Evolutionary conservation across 1,140 invertebrate genomes (phyloP).

Genomic region (Scaptomyza graminum): DNA sequence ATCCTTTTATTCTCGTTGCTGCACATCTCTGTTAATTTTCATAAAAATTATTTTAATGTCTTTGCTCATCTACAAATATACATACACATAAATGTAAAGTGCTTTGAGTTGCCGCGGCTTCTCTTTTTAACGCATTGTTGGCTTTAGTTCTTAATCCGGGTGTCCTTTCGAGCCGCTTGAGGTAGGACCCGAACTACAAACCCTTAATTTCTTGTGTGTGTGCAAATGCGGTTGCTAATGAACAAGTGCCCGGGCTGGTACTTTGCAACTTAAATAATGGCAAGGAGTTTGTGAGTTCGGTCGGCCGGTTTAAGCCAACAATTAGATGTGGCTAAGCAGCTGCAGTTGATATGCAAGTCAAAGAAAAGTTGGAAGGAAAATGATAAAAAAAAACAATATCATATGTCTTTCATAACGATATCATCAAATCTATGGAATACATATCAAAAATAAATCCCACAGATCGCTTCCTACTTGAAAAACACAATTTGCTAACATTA

Average conservation of each 20-base stretch:
- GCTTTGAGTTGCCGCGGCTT: constrained; percentile 7
- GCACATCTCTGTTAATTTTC: constrained; percentile 63
- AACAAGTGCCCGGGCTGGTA: constrained; percentile 29
- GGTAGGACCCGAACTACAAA: constrained; percentile 29
- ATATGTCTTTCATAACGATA: too few relatives aligned
- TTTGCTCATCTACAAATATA: background rate
- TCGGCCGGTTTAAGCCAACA: constrained; percentile 12
- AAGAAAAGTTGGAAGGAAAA: background rate
- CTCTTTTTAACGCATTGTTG: constrained; percentile 60
- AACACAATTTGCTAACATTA: too few relatives aligned
- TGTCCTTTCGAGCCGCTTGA: constrained; percentile 43
- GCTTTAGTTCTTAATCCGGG: constrained; percentile 54
- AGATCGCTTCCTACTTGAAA: background rate
- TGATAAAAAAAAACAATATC: too few relatives aligned
- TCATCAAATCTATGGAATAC: too few relatives aligned
- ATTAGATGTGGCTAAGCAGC: constrained; percentile 18
- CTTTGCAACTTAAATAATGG: background rate
- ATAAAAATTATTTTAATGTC: constrained; percentile 75
- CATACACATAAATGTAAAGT: constrained; percentile 51
- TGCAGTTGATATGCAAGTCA: constrained; percentile 9
- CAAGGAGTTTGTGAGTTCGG: background rate
- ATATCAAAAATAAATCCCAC: background rate
- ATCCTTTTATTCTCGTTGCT: constrained; percentile 42
- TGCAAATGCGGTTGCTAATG: constrained; percentile 54
- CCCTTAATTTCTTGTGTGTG: constrained; percentile 22